These are phyloP conservation scores for Trissolcus basalis DNA, from an alignment of 1,140 invertebrate species.

Conservation along the genomic window DNA sequence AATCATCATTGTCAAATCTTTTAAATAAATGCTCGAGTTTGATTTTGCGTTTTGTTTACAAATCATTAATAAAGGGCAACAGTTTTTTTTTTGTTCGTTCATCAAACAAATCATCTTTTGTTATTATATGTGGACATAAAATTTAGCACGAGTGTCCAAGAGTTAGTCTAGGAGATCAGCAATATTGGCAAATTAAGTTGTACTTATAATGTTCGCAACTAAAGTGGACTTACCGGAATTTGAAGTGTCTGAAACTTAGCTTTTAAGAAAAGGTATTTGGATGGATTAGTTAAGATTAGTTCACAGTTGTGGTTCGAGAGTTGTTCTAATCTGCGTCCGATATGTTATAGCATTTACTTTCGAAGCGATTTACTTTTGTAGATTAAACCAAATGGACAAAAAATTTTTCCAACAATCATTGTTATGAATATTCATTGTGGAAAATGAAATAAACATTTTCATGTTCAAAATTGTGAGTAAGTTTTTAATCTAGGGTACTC, in stretches of 20 bases:
- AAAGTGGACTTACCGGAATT: conserved; percentile 33
- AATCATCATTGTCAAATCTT: conserved; percentile 51
- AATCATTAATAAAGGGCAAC: not conserved
- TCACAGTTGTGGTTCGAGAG: conserved; percentile 27
- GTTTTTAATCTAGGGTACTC: no score
- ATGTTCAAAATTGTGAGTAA: no score
- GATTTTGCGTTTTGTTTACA: no score
- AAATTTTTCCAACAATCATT: no score
- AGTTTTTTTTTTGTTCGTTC: no score
- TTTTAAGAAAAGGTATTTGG: conserved; percentile 42
- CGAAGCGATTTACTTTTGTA: no score
- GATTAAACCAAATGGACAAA: no score
- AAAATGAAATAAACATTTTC: no score
- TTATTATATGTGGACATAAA: not conserved
- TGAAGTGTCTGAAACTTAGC: conserved; percentile 30
- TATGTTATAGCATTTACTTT: no score
- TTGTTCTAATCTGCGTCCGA: conserved; percentile 19
- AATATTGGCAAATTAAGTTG: conserved; percentile 21
- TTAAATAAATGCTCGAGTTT: conserved; percentile 1
- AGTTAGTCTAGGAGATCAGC: conserved; percentile 4
- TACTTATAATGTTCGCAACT: conserved; percentile 27
- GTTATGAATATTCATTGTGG: no score
- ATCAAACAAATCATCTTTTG: no score
- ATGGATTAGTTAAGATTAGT: conserved; percentile 31
- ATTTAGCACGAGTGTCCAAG: not conserved